Base-by-base conservation (phyloP, 2,888 invertebrate genomes). In the Paralinhomoeus sp. region DNA sequence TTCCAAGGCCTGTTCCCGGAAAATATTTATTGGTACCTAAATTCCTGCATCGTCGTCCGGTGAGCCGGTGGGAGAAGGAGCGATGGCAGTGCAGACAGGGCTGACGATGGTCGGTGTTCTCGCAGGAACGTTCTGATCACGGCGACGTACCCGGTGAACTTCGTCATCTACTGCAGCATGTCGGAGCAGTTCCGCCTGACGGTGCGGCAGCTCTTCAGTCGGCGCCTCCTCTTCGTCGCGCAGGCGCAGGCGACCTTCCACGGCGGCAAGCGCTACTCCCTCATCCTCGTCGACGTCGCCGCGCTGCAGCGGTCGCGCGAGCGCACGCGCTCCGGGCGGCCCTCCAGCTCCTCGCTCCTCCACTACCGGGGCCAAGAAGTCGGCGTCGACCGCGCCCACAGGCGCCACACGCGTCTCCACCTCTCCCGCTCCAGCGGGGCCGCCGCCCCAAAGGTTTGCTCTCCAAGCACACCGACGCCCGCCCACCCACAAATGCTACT, bases 81-180 rank as follows among this genome's bases (percentile, higher is more conserved):
- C n/a, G n/a, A n/a, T n/a, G n/a, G n/a, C n/a, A n/a, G n/a, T n/a
- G n/a, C n/a, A n/a, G n/a, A n/a, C n/a, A n/a, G n/a, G n/a, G n/a
- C n/a, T n/a, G n/a, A n/a, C n/a, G n/a, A n/a, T 59, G 72, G 77
- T 23, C 70, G 78, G 48, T 76, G 80, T 47, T 63, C 79, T 48
- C 75, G 82, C 58, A 81, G 80, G 7, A 85, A 85, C 67, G 81
- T 85, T 67, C 79, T 81, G 63, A 79, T 87, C 49, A 77, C 83
- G 45, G 72, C 83, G 37, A 81, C 81, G 39, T 84, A 84, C 64
- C 84, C 83, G 13, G 50, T 68, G 45, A 85, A 87, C 65, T 85
- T 87, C 58, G 83, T 81, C 48, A 84, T 87, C 51, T 87, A 87
- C 60, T 87, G 85, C 62, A 83, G 83, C 13, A 89, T 87, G 87